Evolutionary conservation across 2,888 invertebrate genomes (phyloP).

Genomic region (Drosophila fulvimacula): DNA sequence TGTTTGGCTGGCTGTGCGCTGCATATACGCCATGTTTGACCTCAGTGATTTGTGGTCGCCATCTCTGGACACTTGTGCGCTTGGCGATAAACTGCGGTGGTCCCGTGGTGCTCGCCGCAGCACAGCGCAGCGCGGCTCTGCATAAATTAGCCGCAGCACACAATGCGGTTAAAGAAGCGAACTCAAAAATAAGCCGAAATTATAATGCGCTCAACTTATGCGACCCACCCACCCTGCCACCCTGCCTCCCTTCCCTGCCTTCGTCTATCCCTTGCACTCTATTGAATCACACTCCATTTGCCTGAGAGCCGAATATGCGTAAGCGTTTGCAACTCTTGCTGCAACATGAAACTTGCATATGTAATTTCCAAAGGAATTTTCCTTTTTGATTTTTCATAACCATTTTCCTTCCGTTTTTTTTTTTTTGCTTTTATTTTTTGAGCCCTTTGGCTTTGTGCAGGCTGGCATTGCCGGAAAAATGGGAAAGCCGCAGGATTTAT

Average conservation of each 20-base stretch:
- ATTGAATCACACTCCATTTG: slow-evolving; percentile 54
- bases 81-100: slow-evolving; percentile 72
- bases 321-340: slow-evolving; percentile 22
- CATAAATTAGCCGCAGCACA: slow-evolving; percentile 73
- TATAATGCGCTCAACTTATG: slow-evolving; percentile 23
- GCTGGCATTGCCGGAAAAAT: slow-evolving; percentile 40
- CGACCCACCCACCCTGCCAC: neutral
- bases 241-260: neutral
- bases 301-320: slow-evolving; percentile 47
- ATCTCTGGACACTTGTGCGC: slow-evolving; percentile 64
- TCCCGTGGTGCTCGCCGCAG: slow-evolving; percentile 25
- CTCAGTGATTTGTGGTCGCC: slow-evolving; percentile 74
- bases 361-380: slow-evolving; percentile 52
- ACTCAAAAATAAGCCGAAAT: slow-evolving; percentile 37
- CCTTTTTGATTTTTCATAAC: slow-evolving; percentile 22
- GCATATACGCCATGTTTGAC: slow-evolving; percentile 70
- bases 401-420: slow-evolving; percentile 12
- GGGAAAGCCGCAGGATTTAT: slow-evolving; percentile 69
- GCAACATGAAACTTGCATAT: slow-evolving; percentile 43
- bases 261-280: neutral
- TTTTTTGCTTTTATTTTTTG: slow-evolving; percentile 10
- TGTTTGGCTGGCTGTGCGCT: slow-evolving; percentile 41
- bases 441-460: slow-evolving; percentile 6
- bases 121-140: slow-evolving; percentile 41
- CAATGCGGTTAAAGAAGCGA: slow-evolving; percentile 52